A percentile compares a stretch with the other conserved stretches of the same genome.
phyloP scores from a whole-genome alignment of 2,888 invertebrate genomes.

The Mechanitis mazaeus region DNA sequence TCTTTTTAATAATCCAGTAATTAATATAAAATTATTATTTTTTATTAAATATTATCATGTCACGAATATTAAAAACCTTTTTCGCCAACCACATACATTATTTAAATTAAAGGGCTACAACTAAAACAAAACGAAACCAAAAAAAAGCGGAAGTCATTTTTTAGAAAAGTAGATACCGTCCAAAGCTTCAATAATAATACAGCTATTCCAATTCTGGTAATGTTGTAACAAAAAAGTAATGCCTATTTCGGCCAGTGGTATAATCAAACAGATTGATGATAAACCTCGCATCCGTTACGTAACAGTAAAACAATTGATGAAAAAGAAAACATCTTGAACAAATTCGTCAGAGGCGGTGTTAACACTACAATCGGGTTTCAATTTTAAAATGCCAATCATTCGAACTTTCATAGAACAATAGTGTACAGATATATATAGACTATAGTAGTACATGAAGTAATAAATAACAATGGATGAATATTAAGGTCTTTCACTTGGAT shows the following conservation, averaged over 20 bases:
- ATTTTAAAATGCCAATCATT: constrained; percentile 33
- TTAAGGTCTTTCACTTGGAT: background rate
- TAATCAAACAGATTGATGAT: constrained; percentile 22
- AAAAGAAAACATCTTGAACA: constrained; percentile 26
- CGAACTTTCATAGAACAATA: constrained; percentile 60
- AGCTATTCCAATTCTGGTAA: background rate
- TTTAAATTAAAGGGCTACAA: no score
- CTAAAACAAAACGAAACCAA: no score
- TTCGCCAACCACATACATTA: no score
- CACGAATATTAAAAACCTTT: no score
- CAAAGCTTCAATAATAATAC: background rate
- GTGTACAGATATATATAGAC: constrained; percentile 33
- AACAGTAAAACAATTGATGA: constrained; percentile 25
- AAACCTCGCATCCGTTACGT: constrained; percentile 23
- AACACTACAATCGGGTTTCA: constrained; percentile 22
- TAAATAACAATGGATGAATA: background rate
- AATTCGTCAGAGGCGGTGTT: constrained; percentile 28
- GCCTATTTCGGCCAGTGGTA: constrained; percentile 10
- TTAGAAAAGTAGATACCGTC: background rate
- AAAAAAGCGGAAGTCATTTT: background rate
- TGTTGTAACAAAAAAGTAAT: constrained; percentile 16
- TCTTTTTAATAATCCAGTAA: no score
- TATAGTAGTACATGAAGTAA: background rate
- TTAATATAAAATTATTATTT: no score
- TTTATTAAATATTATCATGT: no score